These are phyloP conservation scores for Ormyrus nitidulus DNA, from an alignment of 2,888 invertebrate species.

Conservation along the genomic window DNA sequence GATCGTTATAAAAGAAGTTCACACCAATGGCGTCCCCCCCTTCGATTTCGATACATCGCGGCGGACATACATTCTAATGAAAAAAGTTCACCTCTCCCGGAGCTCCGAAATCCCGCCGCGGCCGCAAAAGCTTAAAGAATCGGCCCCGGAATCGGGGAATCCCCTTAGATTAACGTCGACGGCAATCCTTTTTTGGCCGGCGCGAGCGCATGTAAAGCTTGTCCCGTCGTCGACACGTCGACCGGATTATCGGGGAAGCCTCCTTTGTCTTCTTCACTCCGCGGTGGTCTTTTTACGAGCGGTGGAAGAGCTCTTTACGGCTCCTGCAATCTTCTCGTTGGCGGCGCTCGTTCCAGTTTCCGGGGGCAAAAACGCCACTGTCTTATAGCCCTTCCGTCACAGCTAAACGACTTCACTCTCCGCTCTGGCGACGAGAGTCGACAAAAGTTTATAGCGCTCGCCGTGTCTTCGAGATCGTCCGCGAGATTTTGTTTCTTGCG, in stretches of 20 bases:
- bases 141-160: not conserved
- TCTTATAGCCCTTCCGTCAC: not conserved
- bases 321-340: slow-evolving; percentile 13
- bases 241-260: slow-evolving; percentile 13
- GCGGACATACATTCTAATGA: slow-evolving; percentile 17
- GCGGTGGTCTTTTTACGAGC: slow-evolving; percentile 27
- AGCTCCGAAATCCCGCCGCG: not conserved
- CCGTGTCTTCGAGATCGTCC: too few relatives aligned
- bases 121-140: slow-evolving; percentile 14
- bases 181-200: not conserved
- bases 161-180: slow-evolving; percentile 4
- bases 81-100: slow-evolving; percentile 32
- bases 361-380: slow-evolving; percentile 22
- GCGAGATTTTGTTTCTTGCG: not conserved
- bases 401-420: not conserved
- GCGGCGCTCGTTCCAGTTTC: slow-evolving; percentile 21
- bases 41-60: not conserved
- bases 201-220: too few relatives aligned
- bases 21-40: not conserved
- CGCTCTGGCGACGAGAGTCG: not conserved
- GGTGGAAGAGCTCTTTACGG: slow-evolving; percentile 19
- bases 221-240: not conserved
- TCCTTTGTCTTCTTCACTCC: not conserved
- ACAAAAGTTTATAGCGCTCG: not conserved
- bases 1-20: slow-evolving; percentile 5